Evolutionary conservation across 2,113 vertebrate species (phyloP).

Genomic region (Kryptolebias marmoratus): DNA sequence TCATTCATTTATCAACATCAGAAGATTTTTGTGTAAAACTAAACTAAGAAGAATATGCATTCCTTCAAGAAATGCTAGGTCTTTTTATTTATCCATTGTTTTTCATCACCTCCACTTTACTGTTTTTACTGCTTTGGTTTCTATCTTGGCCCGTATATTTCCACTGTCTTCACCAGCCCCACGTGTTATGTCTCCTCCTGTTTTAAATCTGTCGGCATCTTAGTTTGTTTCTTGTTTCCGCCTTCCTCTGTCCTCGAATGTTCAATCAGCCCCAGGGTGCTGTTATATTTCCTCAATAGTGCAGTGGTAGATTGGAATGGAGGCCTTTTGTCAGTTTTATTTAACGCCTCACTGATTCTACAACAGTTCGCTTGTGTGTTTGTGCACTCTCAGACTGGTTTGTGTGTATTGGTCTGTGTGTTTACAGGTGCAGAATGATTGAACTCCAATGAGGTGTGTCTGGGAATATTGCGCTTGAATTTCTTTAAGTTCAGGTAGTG

Average conservation of each 20-base stretch:
- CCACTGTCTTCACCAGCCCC: constrained; percentile 17
- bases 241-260: constrained; percentile 26
- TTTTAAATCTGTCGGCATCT: constrained; percentile 52
- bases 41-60: not conserved
- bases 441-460: constrained; percentile 65
- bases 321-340: constrained; percentile 79
- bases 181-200: constrained; percentile 21
- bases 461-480: constrained; percentile 48
- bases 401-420: not conserved
- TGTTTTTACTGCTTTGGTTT: constrained; percentile 24
- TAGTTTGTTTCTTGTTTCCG: constrained; percentile 32
- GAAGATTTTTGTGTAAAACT: too few relatives aligned
- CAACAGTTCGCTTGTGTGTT: constrained; percentile 6
- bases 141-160: constrained; percentile 30
- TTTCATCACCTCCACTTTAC: constrained; percentile 8
- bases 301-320: constrained; percentile 72
- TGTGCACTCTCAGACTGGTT: not conserved
- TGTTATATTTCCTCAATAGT: constrained; percentile 68
- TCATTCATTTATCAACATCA: too few relatives aligned
- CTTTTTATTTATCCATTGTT: constrained; percentile 28
- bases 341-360: constrained; percentile 73
- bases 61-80: constrained; percentile 9
- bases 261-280: constrained; percentile 58
- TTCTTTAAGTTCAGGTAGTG: constrained; percentile 40
- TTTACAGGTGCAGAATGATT: constrained; percentile 52